phyloP scores from a whole-genome alignment of 1,140 invertebrate genomes.

The Anadara kagoshimensis region DNA sequence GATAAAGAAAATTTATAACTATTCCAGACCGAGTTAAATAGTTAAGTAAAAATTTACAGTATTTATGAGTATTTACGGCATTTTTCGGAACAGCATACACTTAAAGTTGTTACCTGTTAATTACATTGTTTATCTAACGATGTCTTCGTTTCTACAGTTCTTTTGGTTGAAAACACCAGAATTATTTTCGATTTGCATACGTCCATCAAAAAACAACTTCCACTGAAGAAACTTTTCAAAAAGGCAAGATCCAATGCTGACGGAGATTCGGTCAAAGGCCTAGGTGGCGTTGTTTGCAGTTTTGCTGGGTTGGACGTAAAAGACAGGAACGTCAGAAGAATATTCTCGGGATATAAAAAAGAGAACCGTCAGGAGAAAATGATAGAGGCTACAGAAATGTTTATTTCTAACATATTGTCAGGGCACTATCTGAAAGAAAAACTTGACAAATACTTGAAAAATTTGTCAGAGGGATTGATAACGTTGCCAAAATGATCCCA shows the following conservation, averaged over 20 bases:
- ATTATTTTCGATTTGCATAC: constrained; percentile 55
- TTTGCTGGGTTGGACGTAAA: constrained; percentile 32
- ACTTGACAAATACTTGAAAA: constrained; percentile 49
- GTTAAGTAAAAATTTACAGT: too few relatives aligned
- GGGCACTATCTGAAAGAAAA: constrained; percentile 42
- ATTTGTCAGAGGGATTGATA: constrained; percentile 53
- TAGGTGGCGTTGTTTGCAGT: constrained; percentile 47
- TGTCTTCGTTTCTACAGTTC: too few relatives aligned
- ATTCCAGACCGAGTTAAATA: too few relatives aligned
- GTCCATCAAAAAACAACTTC: constrained; percentile 57
- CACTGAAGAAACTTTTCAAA: constrained; percentile 51
- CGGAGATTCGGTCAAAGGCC: constrained; percentile 47
- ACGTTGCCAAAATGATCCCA: constrained; percentile 53
- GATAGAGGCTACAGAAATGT: constrained; percentile 41
- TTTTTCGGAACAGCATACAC: too few relatives aligned
- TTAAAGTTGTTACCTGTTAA: too few relatives aligned
- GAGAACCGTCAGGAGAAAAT: constrained; percentile 38
- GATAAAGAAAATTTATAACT: too few relatives aligned
- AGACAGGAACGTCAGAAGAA: constrained; percentile 33
- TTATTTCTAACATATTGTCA: constrained; percentile 45
- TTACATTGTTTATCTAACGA: too few relatives aligned
- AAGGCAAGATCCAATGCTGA: constrained; percentile 40
- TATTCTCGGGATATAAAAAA: constrained; percentile 44
- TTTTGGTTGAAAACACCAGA: background rate
- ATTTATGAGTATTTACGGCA: too few relatives aligned